A percentile compares a stretch with the other conserved stretches of the same genome.
Conservation (phyloP, 2,888 invertebrate species). For the Agrotis clavis region DNA sequence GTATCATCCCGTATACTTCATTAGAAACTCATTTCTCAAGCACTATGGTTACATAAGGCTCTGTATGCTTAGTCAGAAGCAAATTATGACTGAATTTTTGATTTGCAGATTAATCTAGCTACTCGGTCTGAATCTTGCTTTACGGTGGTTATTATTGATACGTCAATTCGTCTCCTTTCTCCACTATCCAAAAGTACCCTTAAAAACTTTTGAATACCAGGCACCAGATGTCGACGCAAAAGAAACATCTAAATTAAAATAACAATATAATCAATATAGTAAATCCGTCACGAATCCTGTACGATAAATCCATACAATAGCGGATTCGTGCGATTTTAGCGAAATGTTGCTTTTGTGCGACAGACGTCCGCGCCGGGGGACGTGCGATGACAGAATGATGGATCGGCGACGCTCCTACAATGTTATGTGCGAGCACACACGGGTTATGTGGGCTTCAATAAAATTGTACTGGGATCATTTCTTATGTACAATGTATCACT, state of each 20-base stretch:
- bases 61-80: too few species aligned
- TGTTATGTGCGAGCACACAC: constrained; percentile 51
- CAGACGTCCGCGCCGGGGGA: constrained; percentile 70
- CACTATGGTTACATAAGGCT: too few species aligned
- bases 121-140: not conserved
- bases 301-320: constrained; percentile 70
- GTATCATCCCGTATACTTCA: too few species aligned
- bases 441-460: constrained; percentile 31
- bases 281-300: constrained; percentile 65
- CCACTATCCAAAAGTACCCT: not conserved
- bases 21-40: too few species aligned
- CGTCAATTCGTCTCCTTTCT: not conserved
- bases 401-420: constrained; percentile 68
- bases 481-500: constrained; percentile 31
- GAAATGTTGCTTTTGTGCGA: constrained; percentile 64
- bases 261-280: constrained; percentile 58
- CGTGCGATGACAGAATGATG: constrained; percentile 80
- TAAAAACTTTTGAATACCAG: constrained; percentile 24
- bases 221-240: constrained; percentile 47
- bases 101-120: not conserved
- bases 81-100: too few species aligned
- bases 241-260: constrained; percentile 58
- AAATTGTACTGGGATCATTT: constrained; percentile 46
- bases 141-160: not conserved
- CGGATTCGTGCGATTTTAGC: constrained; percentile 62